Evolutionary conservation across 2,888 invertebrate genomes (phyloP), one percentile per base, ranked within the genome.

Genomic region (Rotaria sp.): DNA sequence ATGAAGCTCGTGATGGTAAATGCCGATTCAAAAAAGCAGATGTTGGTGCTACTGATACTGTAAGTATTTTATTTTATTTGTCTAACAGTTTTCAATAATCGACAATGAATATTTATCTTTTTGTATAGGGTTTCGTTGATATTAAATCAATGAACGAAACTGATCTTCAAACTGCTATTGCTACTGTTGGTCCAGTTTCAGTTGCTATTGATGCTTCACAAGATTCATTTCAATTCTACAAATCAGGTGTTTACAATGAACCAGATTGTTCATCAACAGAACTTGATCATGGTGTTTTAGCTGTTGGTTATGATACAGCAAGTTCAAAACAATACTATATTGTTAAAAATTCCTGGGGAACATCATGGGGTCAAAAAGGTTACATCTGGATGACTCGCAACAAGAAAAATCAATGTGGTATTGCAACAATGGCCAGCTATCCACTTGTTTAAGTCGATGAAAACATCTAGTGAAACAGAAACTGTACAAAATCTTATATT

Each of bases 11-110:
- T 11, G 67, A 67, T 21, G 45, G 26, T 57, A 45, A n/a, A 15
- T 90, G 90, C 87, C 59, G 88, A 3, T 89, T 88, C 84, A 87
- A 88, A 21, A 87, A 87, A 4, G 48, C 80, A 18, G 38, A 88
- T 75, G 88, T 89, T 74, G 88, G 87, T n/a, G 87, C 87, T 21
- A 87, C 85, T n/a, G 87, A 87, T 30, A 80, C 75, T 50, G 87
- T 67, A 38, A 15, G 67, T 21, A 67, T 50, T 8, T 11, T 50
- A 50, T 13, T 50, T 50, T 50, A 50, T 50, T 50, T 50, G 13
- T 15, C 0, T 13, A 50, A 15, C 15, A 45, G 8, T 45, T 45
- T 13, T 8, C 45, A 45, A 13, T 45, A 45, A 13, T 50, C 18
- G 3, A 50, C 0, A 15, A 15, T 13, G 18, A 50, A 2, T 15